phyloP scores from a whole-genome alignment of 1,140 invertebrate genomes.

The Muscidifurax raptorellus region DNA sequence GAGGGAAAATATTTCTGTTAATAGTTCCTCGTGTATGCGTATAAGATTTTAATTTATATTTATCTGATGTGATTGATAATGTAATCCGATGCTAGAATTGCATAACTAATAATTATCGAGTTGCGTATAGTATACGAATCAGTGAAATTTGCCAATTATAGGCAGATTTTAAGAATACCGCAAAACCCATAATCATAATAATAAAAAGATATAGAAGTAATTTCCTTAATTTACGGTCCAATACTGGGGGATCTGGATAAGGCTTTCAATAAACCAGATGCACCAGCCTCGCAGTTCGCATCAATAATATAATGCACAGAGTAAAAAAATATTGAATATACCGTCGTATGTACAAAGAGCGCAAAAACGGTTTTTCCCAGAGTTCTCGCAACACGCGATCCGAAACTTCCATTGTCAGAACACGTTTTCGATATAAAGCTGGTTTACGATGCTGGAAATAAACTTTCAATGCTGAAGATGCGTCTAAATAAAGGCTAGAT shows the following conservation, averaged over 20 bases:
- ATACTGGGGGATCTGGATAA: background rate
- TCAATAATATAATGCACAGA: background rate
- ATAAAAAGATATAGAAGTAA: background rate
- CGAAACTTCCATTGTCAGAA: background rate
- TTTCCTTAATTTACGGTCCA: background rate
- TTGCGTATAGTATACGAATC: no score
- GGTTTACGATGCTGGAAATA: background rate
- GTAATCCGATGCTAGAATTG: no score
- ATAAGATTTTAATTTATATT: no score
- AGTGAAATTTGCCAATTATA: background rate
- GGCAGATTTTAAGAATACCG: background rate
- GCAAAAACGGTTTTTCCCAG: background rate
- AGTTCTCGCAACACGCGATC: background rate
- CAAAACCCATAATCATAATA: background rate
- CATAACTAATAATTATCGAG: no score
- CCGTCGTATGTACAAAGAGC: background rate
- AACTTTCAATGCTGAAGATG: no score
- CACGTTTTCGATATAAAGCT: background rate
- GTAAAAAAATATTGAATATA: background rate
- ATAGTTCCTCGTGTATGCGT: no score
- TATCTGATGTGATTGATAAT: no score
- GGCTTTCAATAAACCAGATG: conserved; percentile 5
- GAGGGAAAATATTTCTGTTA: background rate
- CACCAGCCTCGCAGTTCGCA: background rate
- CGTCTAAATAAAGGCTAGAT: no score